Conservation (phyloP, 2,113 vertebrate genomes). For the Actenoides hombroni region DNA sequence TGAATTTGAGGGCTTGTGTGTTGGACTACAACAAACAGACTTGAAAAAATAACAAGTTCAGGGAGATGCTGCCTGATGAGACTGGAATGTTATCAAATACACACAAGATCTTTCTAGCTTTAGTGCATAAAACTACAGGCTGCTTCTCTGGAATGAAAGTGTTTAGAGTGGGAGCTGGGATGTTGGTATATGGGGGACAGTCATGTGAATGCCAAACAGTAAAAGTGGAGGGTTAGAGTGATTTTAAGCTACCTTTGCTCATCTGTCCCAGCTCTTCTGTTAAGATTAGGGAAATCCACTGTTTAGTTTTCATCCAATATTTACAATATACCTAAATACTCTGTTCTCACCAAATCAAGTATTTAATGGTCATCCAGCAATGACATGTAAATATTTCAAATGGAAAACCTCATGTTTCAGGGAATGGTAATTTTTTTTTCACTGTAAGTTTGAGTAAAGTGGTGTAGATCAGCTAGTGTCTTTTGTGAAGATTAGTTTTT, state of each 20-base stretch:
- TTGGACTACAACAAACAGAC: no score
- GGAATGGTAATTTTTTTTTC: not conserved
- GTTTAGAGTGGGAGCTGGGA: not conserved
- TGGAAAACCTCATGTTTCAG: not conserved
- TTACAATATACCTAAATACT: not conserved
- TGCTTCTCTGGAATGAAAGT: not conserved
- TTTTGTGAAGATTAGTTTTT: slow-evolving; percentile 9
- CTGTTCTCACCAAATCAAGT: not conserved
- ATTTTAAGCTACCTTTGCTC: not conserved
- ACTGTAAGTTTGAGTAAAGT: not conserved
- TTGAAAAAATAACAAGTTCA: not conserved
- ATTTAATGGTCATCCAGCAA: not conserved
- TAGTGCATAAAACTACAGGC: not conserved
- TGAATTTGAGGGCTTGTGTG: not conserved
- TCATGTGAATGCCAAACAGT: not conserved
- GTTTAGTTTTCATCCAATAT: not conserved
- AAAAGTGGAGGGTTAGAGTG: not conserved
- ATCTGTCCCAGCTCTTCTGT: not conserved
- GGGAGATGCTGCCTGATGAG: not conserved
- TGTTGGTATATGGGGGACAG: no score
- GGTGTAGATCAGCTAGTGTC: not conserved
- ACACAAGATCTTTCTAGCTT: not conserved
- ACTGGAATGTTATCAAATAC: not conserved
- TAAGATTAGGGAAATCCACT: not conserved
- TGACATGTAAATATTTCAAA: not conserved